Evolutionary conservation across 2,888 invertebrate genomes (phyloP).

Genomic region (Diloba caeruleocephala): DNA sequence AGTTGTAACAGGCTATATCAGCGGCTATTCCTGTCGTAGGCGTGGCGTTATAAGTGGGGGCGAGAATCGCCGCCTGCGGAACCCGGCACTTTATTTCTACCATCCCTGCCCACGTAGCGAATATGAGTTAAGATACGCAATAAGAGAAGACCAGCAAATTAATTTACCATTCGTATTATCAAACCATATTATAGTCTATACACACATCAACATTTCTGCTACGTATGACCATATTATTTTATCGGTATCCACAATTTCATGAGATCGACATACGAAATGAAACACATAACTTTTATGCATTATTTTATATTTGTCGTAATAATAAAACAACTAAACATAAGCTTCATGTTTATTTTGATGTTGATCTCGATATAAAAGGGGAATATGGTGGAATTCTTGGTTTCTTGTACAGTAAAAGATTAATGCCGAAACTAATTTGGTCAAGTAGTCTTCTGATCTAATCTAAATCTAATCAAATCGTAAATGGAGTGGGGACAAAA

Average conservation of each 20-base stretch:
- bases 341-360: slow-evolving; percentile 19
- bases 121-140: too few relatives aligned
- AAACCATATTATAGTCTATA: slow-evolving; percentile 38
- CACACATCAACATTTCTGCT: slow-evolving; percentile 44
- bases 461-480: too few relatives aligned
- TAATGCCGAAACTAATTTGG: too few relatives aligned
- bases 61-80: too few relatives aligned
- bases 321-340: slow-evolving; percentile 28
- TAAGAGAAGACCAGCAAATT: too few relatives aligned
- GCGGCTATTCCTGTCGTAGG: too few relatives aligned
- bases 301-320: slow-evolving; percentile 37
- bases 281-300: slow-evolving; percentile 37
- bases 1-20: too few relatives aligned
- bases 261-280: slow-evolving; percentile 32
- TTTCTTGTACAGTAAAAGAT: neutral
- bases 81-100: too few relatives aligned
- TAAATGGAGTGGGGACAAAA: too few relatives aligned
- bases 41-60: too few relatives aligned
- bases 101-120: too few relatives aligned
- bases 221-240: slow-evolving; percentile 41
- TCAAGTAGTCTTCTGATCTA: too few relatives aligned
- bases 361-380: slow-evolving; percentile 11
- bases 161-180: slow-evolving; percentile 33
- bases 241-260: slow-evolving; percentile 35
- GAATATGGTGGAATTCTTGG: neutral